Evolutionary conservation across 35 echinoderm and acorn worm species (phyloP).

Genomic region (Apostichopus japonicus): DNA sequence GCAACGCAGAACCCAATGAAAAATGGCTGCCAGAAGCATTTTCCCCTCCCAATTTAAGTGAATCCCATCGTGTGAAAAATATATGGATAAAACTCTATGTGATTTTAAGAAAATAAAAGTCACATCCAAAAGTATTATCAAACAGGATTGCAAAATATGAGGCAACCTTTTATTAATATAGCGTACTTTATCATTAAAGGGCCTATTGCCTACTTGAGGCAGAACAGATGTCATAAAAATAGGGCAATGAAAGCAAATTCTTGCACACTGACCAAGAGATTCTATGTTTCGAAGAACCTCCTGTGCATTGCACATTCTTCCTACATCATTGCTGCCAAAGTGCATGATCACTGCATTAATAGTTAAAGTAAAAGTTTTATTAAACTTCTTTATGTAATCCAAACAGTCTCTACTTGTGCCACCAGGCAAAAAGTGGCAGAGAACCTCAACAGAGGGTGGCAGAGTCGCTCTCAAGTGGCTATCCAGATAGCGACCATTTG

Average conservation of each 20-base stretch:
- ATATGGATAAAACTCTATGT: neutral
- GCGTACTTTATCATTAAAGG: no score
- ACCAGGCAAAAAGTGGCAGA: neutral
- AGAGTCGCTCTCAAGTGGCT: neutral
- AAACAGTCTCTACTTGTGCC: neutral
- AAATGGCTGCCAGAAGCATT: neutral
- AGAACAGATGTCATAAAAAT: neutral
- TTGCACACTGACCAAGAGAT: neutral
- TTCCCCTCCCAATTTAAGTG: constrained; percentile 2
- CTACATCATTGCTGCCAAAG: neutral
- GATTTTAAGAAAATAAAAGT: neutral
- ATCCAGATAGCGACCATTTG: neutral
- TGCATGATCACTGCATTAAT: neutral
- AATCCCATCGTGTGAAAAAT: neutral
- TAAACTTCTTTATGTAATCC: neutral
- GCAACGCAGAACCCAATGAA: neutral
- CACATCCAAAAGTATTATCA: neutral
- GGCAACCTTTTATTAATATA: neutral
- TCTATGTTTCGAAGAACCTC: neutral
- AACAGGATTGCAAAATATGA: no score
- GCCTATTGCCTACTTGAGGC: neutral
- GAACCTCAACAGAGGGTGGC: neutral
- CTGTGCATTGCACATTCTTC: neutral
- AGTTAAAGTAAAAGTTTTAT: no score
- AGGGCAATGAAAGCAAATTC: neutral